phyloP scores from a whole-genome alignment of 2,113 vertebrate species.

The Physeter macrocephalus region DNA sequence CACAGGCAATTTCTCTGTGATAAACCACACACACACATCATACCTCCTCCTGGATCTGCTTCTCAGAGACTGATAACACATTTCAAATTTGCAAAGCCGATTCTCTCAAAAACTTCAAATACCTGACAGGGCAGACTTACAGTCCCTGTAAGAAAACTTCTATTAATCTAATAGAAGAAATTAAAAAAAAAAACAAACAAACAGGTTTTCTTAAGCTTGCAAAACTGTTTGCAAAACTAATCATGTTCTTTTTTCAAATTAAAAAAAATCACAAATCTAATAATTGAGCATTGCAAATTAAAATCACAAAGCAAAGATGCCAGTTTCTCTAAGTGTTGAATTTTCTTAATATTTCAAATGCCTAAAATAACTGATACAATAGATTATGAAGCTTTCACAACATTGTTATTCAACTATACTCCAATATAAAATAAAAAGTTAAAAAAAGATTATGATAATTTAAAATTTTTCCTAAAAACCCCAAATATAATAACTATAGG shows the following conservation, averaged over 20 bases:
- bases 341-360: constrained; percentile 15
- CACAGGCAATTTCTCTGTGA: not conserved
- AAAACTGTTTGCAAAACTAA: not conserved
- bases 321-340: not conserved
- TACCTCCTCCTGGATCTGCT: not conserved
- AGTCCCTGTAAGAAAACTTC: not conserved
- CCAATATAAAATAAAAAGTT: too few relatives aligned
- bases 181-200: not conserved
- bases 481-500: not conserved
- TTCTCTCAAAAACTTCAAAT: not conserved
- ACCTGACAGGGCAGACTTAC: not conserved
- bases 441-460: not conserved
- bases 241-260: not conserved
- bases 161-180: not conserved
- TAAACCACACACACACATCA: not conserved
- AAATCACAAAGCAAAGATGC: not conserved
- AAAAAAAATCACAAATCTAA: not conserved
- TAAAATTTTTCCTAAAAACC: not conserved
- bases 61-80: not conserved
- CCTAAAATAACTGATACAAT: not conserved
- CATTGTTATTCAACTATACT: too few relatives aligned
- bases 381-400: too few relatives aligned
- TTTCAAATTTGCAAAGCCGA: not conserved
- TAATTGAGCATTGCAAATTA: not conserved
- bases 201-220: not conserved